Evolutionary conservation across 2,888 invertebrate genomes (phyloP).

Genomic region (Disparrhopalites patrizii): DNA sequence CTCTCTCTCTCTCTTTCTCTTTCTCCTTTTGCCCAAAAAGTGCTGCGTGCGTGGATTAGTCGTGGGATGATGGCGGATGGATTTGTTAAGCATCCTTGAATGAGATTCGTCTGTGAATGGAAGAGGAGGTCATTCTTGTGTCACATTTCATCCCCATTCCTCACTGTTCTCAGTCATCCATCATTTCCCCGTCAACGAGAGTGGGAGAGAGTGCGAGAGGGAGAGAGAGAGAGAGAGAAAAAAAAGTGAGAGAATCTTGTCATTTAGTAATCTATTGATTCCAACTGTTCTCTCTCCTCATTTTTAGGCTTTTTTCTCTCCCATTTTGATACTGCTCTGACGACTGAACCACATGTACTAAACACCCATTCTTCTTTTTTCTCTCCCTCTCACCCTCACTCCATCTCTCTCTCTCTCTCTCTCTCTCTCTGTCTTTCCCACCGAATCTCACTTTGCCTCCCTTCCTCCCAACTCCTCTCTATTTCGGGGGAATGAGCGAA

Average conservation of each 20-base stretch:
- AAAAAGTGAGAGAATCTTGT: constrained; percentile 31
- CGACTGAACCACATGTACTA: constrained; percentile 9
- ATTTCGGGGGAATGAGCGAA: too few species aligned
- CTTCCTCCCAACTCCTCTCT: not conserved
- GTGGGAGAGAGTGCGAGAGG: too few species aligned
- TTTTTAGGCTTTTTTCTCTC: not conserved
- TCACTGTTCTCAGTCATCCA: constrained; percentile 32
- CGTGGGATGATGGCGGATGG: constrained; percentile 4
- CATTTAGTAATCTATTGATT: constrained; percentile 32
- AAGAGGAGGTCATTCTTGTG: constrained; percentile 30
- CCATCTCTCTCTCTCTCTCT: not conserved
- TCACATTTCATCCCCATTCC: constrained; percentile 37
- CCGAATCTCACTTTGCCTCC: constrained; percentile 4
- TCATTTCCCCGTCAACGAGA: constrained; percentile 33
- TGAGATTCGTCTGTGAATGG: constrained; percentile 15
- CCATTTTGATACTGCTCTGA: constrained; percentile 6
- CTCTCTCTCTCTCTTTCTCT: too few species aligned
- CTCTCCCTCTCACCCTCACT: not conserved
- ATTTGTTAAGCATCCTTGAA: constrained; percentile 9
- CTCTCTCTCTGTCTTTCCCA: not conserved
- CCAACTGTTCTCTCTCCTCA: constrained; percentile 28
- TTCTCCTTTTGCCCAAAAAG: too few species aligned
- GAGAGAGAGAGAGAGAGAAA: too few species aligned
- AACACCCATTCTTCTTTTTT: constrained; percentile 38
- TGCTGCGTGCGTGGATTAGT: constrained; percentile 1